Evolutionary conservation across 2,888 invertebrate species (phyloP), one percentile per base, ranked within the genome.

Genomic region (Endotricha flammealis): DNA sequence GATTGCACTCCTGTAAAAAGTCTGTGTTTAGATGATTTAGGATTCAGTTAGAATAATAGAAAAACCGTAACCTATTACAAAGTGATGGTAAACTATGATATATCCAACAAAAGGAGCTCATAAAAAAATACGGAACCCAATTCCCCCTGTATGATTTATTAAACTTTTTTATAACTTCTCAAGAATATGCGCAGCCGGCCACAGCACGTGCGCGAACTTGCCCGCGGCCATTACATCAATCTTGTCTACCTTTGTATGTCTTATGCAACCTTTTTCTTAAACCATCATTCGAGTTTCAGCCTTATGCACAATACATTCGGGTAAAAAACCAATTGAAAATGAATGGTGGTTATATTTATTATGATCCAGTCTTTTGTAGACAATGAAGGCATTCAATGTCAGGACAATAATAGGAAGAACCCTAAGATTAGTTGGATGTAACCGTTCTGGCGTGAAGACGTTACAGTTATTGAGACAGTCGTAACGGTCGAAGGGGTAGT

Each of bases 151-250:
- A 41, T 41, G 39, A 30, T 33, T 27, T 39, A 36, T 38, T 44
- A 44, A 44, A 43, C 42, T 47, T 50, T 45, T 46, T 48, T 42
- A 42, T 42, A 41, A 24, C 38, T 36, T 38, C 37, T 37, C 17
- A 43, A 38, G 46, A 49, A 38, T 38, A 14, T 44, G 42, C 48
- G 68, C 83, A 85, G 70, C 85, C 74, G 83, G 71, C 66, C 52
- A 40, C 36, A 73, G 78, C 85, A 86, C 85, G 85, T 85, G 86
- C 82, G 77, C 71, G 59, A 75, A 73, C 67, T 76, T 70, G 54
- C 68, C 55, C 53, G 52, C 63, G 66, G 65, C 78, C 83, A 81
- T 78, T 77, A 83, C 81, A 83, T 83, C 73, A 75, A 80, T 85
- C 82, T 80, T 78, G 64, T 74, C 78, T 74, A 67, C 72, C 67